A percentile compares a stretch with the other conserved stretches of the same genome.
phyloP scores from a whole-genome alignment of 1,140 invertebrate genomes.

The Arion vulgaris region DNA sequence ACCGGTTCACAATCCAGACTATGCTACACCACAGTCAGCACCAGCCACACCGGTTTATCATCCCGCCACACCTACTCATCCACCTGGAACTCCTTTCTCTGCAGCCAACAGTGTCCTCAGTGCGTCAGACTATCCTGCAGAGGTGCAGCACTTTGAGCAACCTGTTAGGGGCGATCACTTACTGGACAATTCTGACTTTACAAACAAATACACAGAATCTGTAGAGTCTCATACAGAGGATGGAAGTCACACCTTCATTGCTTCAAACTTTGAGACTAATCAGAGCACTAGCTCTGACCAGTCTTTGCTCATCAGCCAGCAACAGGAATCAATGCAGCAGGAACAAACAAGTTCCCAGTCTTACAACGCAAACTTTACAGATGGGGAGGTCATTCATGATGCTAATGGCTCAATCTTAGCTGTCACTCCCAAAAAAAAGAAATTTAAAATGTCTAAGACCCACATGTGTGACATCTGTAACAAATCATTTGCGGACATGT shows the following conservation, averaged over 20 bases:
- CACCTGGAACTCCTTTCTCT: neutral
- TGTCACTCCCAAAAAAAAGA: neutral
- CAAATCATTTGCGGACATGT: slow-evolving; percentile 1
- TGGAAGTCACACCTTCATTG: neutral
- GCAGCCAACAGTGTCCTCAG: neutral
- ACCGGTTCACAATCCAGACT: slow-evolving; percentile 1
- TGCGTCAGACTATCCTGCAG: neutral
- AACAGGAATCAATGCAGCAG: neutral
- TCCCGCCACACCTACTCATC: neutral
- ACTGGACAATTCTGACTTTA: neutral
- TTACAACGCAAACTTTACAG: neutral
- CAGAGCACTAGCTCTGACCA: neutral
- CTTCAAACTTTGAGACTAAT: no score
- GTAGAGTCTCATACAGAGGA: neutral
- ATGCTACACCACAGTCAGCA: neutral
- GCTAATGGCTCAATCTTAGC: neutral
- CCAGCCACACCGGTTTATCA: slow-evolving; percentile 10
- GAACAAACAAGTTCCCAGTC: neutral
- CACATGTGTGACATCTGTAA: slow-evolving; percentile 37
- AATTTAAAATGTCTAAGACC: neutral
- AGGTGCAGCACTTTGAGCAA: neutral
- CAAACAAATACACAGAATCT: neutral
- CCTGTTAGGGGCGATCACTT: neutral
- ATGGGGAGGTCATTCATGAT: slow-evolving; percentile 13
- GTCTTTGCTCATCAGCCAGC: neutral